These are phyloP conservation scores for Mylabris phalerata DNA, from an alignment of 1,140 invertebrate species.

Conservation along the genomic window DNA sequence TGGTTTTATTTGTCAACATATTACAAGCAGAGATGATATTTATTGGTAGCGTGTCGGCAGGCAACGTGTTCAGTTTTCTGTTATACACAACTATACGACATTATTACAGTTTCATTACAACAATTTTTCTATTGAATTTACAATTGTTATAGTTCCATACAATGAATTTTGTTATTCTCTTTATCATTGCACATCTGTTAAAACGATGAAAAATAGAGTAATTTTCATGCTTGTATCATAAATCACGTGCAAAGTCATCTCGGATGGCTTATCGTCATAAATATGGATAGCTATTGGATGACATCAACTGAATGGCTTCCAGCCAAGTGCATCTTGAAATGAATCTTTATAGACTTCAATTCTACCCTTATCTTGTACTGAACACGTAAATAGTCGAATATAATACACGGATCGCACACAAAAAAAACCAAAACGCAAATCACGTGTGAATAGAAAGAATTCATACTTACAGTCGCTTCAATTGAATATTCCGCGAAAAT, in stretches of 20 bases:
- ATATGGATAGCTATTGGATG: slow-evolving; percentile 22
- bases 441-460: slow-evolving; percentile 4
- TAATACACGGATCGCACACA: not conserved
- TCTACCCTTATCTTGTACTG: slow-evolving; percentile 17
- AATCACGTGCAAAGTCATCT: not conserved
- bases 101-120: too few species aligned
- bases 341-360: slow-evolving; percentile 13
- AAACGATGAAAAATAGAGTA: not conserved
- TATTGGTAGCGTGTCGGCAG: slow-evolving; percentile 10
- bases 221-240: not conserved
- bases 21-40: slow-evolving; percentile 14
- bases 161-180: not conserved
- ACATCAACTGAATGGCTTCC: slow-evolving; percentile 23
- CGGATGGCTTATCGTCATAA: slow-evolving; percentile 17
- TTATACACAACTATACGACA: too few species aligned
- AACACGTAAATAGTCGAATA: slow-evolving; percentile 17
- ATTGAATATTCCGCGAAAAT: slow-evolving; percentile 45
- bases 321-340: slow-evolving; percentile 17
- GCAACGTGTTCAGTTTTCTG: slow-evolving; percentile 6
- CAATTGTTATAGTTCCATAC: not conserved
- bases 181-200: not conserved
- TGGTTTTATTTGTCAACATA: slow-evolving; percentile 19
- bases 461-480: slow-evolving; percentile 49
- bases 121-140: too few species aligned
- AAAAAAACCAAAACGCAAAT: not conserved